Evolutionary conservation across 2,113 vertebrate species (phyloP), one percentile per base, ranked within the genome.

Genomic region (Aphyosemion australe): DNA sequence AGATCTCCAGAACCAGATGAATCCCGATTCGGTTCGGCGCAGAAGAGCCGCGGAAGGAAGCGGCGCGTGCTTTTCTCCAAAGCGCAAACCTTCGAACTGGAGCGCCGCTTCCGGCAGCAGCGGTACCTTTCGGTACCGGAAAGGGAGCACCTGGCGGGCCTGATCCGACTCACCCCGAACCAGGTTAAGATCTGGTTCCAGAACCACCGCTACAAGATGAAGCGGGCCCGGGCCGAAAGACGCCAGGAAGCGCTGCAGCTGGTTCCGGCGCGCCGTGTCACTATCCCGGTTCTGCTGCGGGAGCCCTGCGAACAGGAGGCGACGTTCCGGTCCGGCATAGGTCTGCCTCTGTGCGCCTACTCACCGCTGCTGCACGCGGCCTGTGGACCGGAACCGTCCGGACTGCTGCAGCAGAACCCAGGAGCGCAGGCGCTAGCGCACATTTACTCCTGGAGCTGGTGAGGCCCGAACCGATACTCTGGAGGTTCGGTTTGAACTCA

Each of bases 111-210:
- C 90, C 92, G 93, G 82, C 96, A 97, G 89, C 96, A 98, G 89
- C 90, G 91, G 68, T 98, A 98, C 89, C 94, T 98, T 60, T 98
- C 96, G 9, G 96, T 96, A 1, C 97, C 96, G 0, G 97, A 98
- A 88, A 85, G 96, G 55, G 96, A 98, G 84, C 96, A 98, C 81
- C 92, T 98, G 81, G 96, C 96, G 65, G 93, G 94, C 34, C 90
- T 97, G 65, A 95, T 98, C 85, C 95, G 93, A 82, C 94, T 98
- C 45, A 95, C 94, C 1, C 95, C 96, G 14, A 98, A 96, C 8
- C 96, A 98, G 90, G 96, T 98, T 16, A 98, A 98, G 87, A 98
- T 98, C 89, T 98, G 96, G 96, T 98, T 98, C 89, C 96, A 98
- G 90, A 98, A 98, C 80, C 96, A 98, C 65, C 93, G 96, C 61